A percentile compares a stretch with the other conserved stretches of the same genome.
Conservation (phyloP, 2,888 invertebrate genomes). For the Hydrotaea diabolus region DNA sequence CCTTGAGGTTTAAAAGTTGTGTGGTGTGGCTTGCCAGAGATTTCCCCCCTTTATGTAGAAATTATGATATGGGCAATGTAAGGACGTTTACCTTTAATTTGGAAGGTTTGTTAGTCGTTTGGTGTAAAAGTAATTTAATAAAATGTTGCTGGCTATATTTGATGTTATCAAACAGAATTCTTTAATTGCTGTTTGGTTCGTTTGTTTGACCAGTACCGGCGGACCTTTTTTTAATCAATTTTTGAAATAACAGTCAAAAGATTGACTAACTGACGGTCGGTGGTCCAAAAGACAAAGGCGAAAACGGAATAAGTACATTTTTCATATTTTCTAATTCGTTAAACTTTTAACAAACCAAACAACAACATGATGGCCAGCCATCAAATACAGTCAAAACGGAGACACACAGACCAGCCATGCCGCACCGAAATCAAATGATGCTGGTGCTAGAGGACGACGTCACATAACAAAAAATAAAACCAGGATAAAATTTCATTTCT, state of each 20-base stretch:
- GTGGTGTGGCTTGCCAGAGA: neutral
- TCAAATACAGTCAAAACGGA: no score
- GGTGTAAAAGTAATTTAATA: constrained; percentile 32
- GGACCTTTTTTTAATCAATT: constrained; percentile 58
- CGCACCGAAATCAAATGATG: neutral
- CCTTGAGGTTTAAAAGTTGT: neutral
- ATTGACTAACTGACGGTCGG: no score
- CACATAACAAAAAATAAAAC: neutral
- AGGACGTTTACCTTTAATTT: neutral
- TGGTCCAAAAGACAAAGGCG: no score
- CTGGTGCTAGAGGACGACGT: no score
- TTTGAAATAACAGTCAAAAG: constrained; percentile 55
- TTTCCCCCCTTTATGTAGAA: no score
- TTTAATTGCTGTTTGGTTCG: constrained; percentile 63
- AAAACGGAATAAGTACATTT: constrained; percentile 40
- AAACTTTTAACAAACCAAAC: constrained; percentile 68
- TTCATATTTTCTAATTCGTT: constrained; percentile 69
- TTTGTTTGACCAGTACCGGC: neutral
- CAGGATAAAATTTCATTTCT: constrained; percentile 65
- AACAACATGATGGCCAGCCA: constrained; percentile 16
- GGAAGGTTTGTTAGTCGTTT: neutral
- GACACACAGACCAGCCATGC: no score
- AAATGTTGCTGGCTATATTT: constrained; percentile 15
- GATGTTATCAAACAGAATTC: constrained; percentile 39
- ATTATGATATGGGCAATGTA: no score